Base-by-base conservation (phyloP, 2,797 vertebrate genomes). In the Ispidina picta region DNA sequence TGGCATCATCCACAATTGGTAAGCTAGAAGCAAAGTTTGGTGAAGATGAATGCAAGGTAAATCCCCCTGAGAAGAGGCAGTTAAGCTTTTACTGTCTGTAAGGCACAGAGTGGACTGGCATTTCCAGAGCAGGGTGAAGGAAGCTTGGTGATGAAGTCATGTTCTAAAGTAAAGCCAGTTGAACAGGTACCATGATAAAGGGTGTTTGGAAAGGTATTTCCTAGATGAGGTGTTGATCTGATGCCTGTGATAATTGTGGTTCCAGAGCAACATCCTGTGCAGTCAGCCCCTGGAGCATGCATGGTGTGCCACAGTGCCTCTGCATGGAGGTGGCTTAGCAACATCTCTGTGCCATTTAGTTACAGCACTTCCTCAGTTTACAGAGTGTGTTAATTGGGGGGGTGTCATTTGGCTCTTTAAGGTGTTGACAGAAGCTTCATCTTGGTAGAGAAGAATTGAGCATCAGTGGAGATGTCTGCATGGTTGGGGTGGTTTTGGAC, bases 391-490 rank as follows among this genome's bases (percentile, higher is more conserved):
- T 92, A 92, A 46, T 44, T n/a, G 35, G 12, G 26, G 26, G 8
- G 2, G 10, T 81, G 62, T 88, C 70, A 75, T 88, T 78, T 81
- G 62, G 9, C 83, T 72, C 39, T 89, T 86, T 71, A 72, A 77
- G 46, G 66, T 90, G 74, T 77, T 77, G 37, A n/a, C 39, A 64
- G 37, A 59, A 60, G 10, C 33, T 89, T 89, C 64, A 70, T 89
- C 78, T 79, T 86, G 60, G 76, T 74, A 52, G 9, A 52, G 63
- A 80, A 81, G 37, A 86, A 64, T 71, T 92, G 56, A 51, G 19
- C 23, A 51, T 88, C 43, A 66, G 0, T 49, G 17, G 51, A 66
- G 37, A 72, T 0, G 20, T 39, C 14, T 62, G 33, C 3, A 2
- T 72, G 41, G 18, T n/a, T 54, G 28, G 28, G 29, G 51, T 28